Evolutionary conservation across 2,113 vertebrate genomes (phyloP).

Genomic region (Taxidea taxus): DNA sequence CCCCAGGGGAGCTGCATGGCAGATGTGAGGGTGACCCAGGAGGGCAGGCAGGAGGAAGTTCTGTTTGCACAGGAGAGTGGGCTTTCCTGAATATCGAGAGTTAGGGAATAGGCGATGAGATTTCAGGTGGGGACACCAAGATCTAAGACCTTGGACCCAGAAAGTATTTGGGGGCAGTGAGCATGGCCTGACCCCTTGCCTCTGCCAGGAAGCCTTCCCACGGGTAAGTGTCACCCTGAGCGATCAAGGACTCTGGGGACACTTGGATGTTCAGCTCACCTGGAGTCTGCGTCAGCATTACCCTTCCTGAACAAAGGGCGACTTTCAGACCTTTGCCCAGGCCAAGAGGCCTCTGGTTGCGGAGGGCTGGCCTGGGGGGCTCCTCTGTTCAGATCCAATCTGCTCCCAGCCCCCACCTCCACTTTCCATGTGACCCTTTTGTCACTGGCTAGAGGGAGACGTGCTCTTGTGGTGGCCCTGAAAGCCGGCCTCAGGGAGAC

Average conservation of each 20-base stretch:
- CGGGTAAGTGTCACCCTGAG: too few species aligned
- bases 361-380: background rate
- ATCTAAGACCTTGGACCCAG: background rate
- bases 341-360: background rate
- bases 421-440: too few species aligned
- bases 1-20: rapidly evolving
- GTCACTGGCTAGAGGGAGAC: too few species aligned
- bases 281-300: background rate
- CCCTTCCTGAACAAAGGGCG: background rate
- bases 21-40: background rate
- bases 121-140: background rate
- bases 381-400: background rate
- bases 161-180: background rate
- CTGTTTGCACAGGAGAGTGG: background rate
- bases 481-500: background rate
- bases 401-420: background rate
- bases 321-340: background rate
- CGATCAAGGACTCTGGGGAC: background rate
- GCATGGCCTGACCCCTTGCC: background rate
- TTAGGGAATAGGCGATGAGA: background rate
- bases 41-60: background rate
- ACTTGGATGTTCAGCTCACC: background rate
- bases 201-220: background rate
- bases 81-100: background rate
- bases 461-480: too few species aligned